phyloP scores from a whole-genome alignment of 2,888 invertebrate genomes.

The Steinernema scapterisci region DNA sequence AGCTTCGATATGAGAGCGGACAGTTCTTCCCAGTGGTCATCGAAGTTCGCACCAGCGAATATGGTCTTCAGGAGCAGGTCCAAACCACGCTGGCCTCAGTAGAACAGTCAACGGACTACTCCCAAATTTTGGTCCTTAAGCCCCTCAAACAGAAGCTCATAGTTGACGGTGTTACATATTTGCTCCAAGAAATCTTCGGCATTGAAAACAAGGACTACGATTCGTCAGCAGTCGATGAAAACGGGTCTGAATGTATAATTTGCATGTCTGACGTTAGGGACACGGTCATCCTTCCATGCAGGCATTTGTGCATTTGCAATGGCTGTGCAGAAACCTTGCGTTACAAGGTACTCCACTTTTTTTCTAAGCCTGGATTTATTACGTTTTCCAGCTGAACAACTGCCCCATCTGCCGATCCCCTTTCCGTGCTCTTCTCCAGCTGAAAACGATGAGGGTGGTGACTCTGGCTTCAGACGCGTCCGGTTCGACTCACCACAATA shows the following conservation, averaged over 20 bases:
- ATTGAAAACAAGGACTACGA: constrained; percentile 86
- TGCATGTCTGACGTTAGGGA: constrained; percentile 97
- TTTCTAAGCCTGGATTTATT: constrained; percentile 18
- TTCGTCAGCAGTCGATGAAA: constrained; percentile 75
- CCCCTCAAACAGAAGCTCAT: constrained; percentile 96
- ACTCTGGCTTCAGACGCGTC: constrained; percentile 7
- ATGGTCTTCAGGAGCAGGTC: constrained; percentile 46
- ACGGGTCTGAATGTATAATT: constrained; percentile 96
- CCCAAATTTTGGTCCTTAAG: constrained; percentile 76
- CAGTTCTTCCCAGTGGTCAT: constrained; percentile 62
- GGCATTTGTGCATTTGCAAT: constrained; percentile 94
- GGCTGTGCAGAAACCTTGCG: constrained; percentile 94
- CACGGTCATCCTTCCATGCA: constrained; percentile 92
- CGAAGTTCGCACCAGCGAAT: constrained; percentile 49
- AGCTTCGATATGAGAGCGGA: constrained; percentile 58
- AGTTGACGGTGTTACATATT: constrained; percentile 93
- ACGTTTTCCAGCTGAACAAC: constrained; percentile 79
- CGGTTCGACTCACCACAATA: neutral
- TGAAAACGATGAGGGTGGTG: constrained; percentile 80
- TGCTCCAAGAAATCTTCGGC: constrained; percentile 97
- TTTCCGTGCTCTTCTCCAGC: constrained; percentile 92
- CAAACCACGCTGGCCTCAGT: constrained; percentile 64
- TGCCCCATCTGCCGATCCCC: constrained; percentile 99
- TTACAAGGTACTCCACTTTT: constrained; percentile 81
- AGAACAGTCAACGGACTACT: constrained; percentile 55